phyloP scores from a whole-genome alignment of 2,797 vertebrate genomes.

The Lepus townsendii region DNA sequence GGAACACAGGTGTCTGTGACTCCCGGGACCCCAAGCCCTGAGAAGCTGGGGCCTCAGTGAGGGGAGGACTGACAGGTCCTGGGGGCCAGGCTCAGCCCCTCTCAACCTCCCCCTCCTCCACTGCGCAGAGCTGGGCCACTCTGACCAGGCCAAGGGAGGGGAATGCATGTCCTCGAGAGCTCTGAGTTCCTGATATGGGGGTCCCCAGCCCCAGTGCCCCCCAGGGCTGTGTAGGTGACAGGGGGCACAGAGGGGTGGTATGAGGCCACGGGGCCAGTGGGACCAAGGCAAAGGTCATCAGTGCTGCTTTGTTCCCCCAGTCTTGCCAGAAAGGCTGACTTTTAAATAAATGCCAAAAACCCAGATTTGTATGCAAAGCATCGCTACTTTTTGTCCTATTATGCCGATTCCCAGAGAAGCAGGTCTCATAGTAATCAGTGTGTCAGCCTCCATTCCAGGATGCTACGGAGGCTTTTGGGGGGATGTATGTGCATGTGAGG shows the following conservation, averaged over 20 bases:
- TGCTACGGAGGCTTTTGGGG: background rate
- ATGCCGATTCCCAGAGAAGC: background rate
- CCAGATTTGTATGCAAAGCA: background rate
- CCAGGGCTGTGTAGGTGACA: rapidly evolving
- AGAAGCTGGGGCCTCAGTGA: background rate
- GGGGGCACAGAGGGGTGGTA: rapidly evolving
- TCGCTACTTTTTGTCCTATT: background rate
- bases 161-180: background rate
- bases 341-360: background rate
- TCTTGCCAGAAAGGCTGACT: background rate
- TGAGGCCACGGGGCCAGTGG: background rate
- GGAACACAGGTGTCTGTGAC: background rate
- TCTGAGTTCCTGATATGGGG: background rate
- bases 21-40: background rate
- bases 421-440: background rate
- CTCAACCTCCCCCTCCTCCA: too few relatives aligned
- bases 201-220: background rate
- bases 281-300: rapidly evolving
- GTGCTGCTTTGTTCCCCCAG: background rate
- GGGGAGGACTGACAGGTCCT: background rate
- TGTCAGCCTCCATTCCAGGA: background rate
- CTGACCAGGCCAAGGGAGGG: rapidly evolving
- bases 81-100: background rate
- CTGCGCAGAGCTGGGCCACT: background rate
- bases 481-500: too few relatives aligned